Evolutionary conservation across 1,140 invertebrate genomes (phyloP).

Genomic region (Pachypsylla venusta): DNA sequence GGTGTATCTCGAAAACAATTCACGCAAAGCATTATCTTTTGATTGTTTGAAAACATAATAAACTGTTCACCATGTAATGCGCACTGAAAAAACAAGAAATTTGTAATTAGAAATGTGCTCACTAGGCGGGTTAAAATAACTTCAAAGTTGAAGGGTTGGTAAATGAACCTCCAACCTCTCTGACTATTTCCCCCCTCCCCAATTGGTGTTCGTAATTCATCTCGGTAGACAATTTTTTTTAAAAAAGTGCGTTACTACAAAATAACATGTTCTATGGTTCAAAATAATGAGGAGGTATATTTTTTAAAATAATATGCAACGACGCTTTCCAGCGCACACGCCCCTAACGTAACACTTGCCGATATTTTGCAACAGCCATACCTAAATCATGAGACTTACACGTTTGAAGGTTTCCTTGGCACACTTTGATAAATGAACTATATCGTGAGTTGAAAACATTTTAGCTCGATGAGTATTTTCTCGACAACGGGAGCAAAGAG

Average conservation of each 20-base stretch:
- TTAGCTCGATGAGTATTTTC: constrained; percentile 55
- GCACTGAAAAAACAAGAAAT: constrained; percentile 34
- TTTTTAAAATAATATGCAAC: too few relatives aligned
- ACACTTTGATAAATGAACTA: constrained; percentile 53
- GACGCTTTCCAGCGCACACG: too few relatives aligned
- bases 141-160: constrained; percentile 11
- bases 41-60: constrained; percentile 52
- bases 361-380: too few relatives aligned
- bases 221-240: too few relatives aligned
- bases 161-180: background rate
- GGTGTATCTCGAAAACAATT: constrained; percentile 52
- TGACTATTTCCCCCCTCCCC: too few relatives aligned
- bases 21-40: constrained; percentile 50
- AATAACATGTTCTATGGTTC: too few relatives aligned
- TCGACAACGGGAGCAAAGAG: constrained; percentile 46
- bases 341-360: too few relatives aligned
- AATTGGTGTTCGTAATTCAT: too few relatives aligned
- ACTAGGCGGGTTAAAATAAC: background rate
- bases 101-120: background rate
- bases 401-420: constrained; percentile 44
- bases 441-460: constrained; percentile 56
- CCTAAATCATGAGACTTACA: constrained; percentile 28
- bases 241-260: too few relatives aligned
- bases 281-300: too few relatives aligned
- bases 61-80: constrained; percentile 48